Evolutionary conservation across 2,888 invertebrate genomes (phyloP).

Genomic region (Nemotelus pantherinus): DNA sequence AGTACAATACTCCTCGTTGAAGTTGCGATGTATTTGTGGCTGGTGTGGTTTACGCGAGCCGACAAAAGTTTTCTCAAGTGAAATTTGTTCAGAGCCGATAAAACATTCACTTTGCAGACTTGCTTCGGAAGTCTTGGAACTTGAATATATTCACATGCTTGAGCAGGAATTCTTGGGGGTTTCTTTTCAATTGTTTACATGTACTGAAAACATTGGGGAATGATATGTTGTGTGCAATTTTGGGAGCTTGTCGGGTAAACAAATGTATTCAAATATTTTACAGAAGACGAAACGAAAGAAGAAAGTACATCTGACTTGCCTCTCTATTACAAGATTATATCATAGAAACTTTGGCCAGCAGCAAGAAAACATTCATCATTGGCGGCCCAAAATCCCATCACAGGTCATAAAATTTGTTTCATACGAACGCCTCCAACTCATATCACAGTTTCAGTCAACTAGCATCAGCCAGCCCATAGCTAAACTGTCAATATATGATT

Average conservation of each 20-base stretch:
- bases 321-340: no score
- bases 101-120: background rate
- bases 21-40: slow-evolving; percentile 35
- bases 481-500: slow-evolving; percentile 40
- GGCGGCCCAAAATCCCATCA: background rate
- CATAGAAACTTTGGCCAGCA: no score
- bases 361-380: background rate
- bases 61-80: slow-evolving; percentile 28
- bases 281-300: no score
- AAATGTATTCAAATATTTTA: no score
- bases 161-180: background rate
- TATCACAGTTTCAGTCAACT: background rate
- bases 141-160: background rate
- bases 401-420: background rate
- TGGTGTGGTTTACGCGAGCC: slow-evolving; percentile 23
- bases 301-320: no score
- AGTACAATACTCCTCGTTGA: slow-evolving; percentile 1
- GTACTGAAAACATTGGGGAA: no score
- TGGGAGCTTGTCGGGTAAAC: no score
- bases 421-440: background rate
- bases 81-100: slow-evolving; percentile 18
- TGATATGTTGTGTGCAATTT: no score
- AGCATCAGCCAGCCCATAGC: background rate
- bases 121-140: background rate
- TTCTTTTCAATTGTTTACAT: no score